phyloP scores from a whole-genome alignment of 2,888 invertebrate species.

The Athetis lepigone region DNA sequence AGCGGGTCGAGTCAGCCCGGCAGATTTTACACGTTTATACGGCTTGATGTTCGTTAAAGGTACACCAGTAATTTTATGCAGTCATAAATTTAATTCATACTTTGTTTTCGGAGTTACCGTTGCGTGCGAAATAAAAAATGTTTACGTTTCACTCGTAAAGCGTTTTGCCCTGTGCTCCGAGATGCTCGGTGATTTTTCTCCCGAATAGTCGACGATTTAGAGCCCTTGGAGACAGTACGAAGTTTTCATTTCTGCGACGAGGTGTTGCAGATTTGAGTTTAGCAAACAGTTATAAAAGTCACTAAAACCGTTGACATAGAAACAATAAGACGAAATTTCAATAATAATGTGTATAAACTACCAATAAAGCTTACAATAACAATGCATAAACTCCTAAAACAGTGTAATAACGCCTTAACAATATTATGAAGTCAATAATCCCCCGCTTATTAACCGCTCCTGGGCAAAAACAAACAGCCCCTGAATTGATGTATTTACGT shows the following conservation, averaged over 20 bases:
- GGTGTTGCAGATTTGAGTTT: slow-evolving; percentile 33
- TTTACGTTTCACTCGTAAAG: slow-evolving; percentile 59
- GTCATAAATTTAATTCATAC: slow-evolving; percentile 79
- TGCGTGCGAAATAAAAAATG: slow-evolving; percentile 60
- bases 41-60: slow-evolving; percentile 80
- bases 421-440: not conserved
- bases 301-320: not conserved
- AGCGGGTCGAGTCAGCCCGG: slow-evolving; percentile 77
- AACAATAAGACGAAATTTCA: not conserved
- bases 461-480: not conserved
- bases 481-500: not conserved
- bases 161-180: slow-evolving; percentile 50
- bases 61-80: slow-evolving; percentile 80
- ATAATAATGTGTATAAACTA: too few relatives aligned
- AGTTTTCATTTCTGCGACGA: slow-evolving; percentile 39
- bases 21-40: slow-evolving; percentile 81
- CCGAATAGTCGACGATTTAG: slow-evolving; percentile 55
- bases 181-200: slow-evolving; percentile 53
- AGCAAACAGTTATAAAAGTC: slow-evolving; percentile 4
- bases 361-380: too few relatives aligned
- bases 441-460: not conserved
- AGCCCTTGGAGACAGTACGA: slow-evolving; percentile 47
- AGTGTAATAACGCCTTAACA: too few relatives aligned
- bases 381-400: too few relatives aligned
- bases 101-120: slow-evolving; percentile 71